Base-by-base conservation (phyloP, 2,113 vertebrate genomes). In the Indri indri region DNA sequence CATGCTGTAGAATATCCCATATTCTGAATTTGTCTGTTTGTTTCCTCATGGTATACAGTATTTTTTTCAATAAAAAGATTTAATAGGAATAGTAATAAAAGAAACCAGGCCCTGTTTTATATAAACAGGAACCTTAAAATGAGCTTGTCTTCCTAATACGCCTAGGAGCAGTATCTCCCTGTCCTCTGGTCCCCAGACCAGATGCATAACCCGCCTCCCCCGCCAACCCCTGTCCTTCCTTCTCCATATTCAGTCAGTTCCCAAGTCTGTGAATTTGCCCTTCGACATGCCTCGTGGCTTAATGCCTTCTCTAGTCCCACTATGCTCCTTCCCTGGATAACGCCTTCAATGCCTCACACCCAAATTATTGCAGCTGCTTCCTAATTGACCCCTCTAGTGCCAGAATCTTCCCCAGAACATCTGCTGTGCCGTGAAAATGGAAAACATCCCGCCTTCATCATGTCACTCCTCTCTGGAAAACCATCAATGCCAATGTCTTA, bases 91-190 rank as follows among this genome's bases (percentile, higher is more conserved):
- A 73, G 42, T 66, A 84, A 68, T 68, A 63, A 90, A 95, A 73
- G 47, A 52, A 95, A 74, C 34, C 40, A 90, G 70, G 10, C 52
- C 45, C 42, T 89, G 12, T 50, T 83, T 95, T 86, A 74, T 54
- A 88, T 73, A 83, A 96, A 59, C n/a, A 94, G 37, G 50, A 87
- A 65, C n/a, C 37, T 90, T 93, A 40, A 82, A 86, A 95, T 54
- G 40, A 90, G 54, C 17, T 84, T 30, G 50, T 59, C 61, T 87
- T 79, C 50, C 57, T 74, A 74, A 2, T 85, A 79, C 84, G 18
- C 34, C 65, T 71, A 57, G 71, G 45, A 85, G 32, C 30, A 11
- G 20, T 20, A 59, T 30, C 42, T 47, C 32, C 17, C 2, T 50
- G 47, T 45, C 40, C 50, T 87, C 87, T 93, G 84, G 68, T 65